Evolutionary conservation across 2,888 invertebrate genomes (phyloP).

Genomic region (Sinodicranocentrus sp.): DNA sequence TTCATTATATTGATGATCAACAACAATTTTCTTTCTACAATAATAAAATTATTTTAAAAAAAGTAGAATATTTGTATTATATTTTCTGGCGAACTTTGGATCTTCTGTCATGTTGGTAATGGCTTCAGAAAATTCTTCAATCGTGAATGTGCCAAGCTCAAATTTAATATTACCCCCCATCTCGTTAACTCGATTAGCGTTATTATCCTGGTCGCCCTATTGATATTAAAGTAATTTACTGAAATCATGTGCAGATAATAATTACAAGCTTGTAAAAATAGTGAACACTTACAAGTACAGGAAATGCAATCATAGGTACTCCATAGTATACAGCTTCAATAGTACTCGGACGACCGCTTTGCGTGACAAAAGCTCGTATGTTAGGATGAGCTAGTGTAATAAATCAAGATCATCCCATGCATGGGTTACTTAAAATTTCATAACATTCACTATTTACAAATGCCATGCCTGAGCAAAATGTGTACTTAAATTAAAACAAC

Average conservation of each 20-base stretch:
- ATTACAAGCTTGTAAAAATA: too few relatives aligned
- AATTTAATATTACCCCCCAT: slow-evolving; percentile 47
- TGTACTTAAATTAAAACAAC: not conserved
- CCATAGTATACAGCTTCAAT: slow-evolving; percentile 28
- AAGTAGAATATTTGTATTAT: not conserved
- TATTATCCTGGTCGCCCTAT: slow-evolving; percentile 65
- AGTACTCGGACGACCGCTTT: slow-evolving; percentile 41
- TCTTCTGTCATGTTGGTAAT: slow-evolving; percentile 28
- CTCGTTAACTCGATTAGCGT: slow-evolving; percentile 45
- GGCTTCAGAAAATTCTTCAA: slow-evolving; percentile 28
- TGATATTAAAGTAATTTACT: not conserved
- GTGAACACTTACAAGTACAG: slow-evolving; percentile 48
- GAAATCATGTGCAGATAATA: not conserved
- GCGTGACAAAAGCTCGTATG: slow-evolving; percentile 37
- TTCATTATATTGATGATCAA: not conserved
- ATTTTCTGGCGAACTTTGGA: slow-evolving; percentile 22
- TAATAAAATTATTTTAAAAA: not conserved
- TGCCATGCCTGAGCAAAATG: too few relatives aligned
- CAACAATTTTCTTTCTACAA: not conserved
- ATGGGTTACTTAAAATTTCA: not conserved
- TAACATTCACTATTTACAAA: not conserved
- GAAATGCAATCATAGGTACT: slow-evolving; percentile 60
- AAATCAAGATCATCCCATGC: not conserved
- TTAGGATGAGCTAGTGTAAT: slow-evolving; percentile 28
- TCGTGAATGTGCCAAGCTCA: slow-evolving; percentile 52